Base-by-base conservation (phyloP, 2,888 invertebrate species). In the Anoncus sp. region DNA sequence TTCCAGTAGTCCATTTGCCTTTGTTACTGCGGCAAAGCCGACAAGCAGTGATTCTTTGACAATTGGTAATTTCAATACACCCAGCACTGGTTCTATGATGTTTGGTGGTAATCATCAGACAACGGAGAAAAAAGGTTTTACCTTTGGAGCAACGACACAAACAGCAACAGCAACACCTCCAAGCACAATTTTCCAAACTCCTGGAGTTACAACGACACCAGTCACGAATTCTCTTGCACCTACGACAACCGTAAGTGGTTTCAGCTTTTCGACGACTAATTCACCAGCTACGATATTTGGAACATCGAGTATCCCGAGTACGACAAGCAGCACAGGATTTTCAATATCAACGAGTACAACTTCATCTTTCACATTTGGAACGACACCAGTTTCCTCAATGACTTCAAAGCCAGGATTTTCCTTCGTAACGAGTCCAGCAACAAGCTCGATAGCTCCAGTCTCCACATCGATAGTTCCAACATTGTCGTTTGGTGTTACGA, bases 391-490 rank as follows among this genome's bases (percentile, higher is more conserved):
- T 18, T 18, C 72, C 0, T 45, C 60, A 3, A 20, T 70, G 4
- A 65, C 63, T n/a, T 10, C 78, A 1, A 75, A 78, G 16, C 63
- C 74, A 1, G 40, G 24, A 31, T 77, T 79, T 72, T 63, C 72
- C 0, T 80, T 81, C 53, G 78, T 71, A 4, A n/a, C 72, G 18
- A 66, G 55, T 10, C 20, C 66, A 3, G 10, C 67, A 9, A 75
- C 75, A 1, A 51, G 59, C 10, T 22, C 75, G 2, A 31, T 71
- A 49, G 49, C 60, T 2, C 3, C 70, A 16, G 66, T 47, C 0
- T 12, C 62, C 0, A 20, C 63, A 5, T 18, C 71, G 10, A 18
- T 12, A 5, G 16, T 22, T 1, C 12, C 72, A 3, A 5, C 75
- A 4, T 22, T 63, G 24, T 55, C 67, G 14, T 75, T 72, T 12